These are phyloP conservation scores for Pseudomyrmex flavicornis DNA, from an alignment of 1,140 invertebrate genomes.

Conservation along the genomic window DNA sequence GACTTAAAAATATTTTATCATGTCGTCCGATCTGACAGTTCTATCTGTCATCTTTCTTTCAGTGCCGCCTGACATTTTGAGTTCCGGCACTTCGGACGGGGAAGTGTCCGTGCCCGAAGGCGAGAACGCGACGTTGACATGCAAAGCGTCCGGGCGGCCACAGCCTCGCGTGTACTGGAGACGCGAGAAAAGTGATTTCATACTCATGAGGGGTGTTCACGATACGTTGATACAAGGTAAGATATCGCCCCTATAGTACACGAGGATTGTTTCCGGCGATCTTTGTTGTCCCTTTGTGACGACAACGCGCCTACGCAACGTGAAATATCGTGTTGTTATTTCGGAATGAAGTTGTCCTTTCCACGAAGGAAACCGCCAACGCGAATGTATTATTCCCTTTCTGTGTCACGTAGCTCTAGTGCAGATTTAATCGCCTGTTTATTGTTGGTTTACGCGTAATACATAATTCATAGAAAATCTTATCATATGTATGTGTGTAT, in stretches of 20 bases:
- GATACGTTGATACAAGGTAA: constrained; percentile 78
- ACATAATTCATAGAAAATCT: constrained; percentile 1
- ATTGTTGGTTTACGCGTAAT: neutral
- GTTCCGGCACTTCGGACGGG: constrained; percentile 86
- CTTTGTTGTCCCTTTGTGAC: constrained; percentile 17
- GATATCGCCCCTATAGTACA: constrained; percentile 59
- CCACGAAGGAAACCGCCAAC: constrained; percentile 10
- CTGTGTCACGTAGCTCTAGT: neutral
- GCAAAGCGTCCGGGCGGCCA: constrained; percentile 88
- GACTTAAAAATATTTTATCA: constrained; percentile 9
- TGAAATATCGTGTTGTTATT: constrained; percentile 23
- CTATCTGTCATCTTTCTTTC: constrained; percentile 76
- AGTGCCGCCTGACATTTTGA: constrained; percentile 88
- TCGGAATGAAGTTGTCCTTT: constrained; percentile 11
- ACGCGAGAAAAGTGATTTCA: constrained; percentile 82
- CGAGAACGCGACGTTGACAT: constrained; percentile 89
- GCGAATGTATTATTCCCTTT: constrained; percentile 14
- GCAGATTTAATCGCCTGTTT: neutral
- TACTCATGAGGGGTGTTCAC: constrained; percentile 76
- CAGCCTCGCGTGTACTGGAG: constrained; percentile 86
- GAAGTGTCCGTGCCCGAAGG: constrained; percentile 89
- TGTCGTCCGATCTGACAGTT: neutral
- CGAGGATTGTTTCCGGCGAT: constrained; percentile 33
- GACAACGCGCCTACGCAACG: constrained; percentile 12
- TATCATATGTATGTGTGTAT: too few relatives aligned